Percentiles rank a stretch among this genome's conserved stretches.
Conservation (phyloP, 1,140 invertebrate genomes). For the Liolophura sinensis region DNA sequence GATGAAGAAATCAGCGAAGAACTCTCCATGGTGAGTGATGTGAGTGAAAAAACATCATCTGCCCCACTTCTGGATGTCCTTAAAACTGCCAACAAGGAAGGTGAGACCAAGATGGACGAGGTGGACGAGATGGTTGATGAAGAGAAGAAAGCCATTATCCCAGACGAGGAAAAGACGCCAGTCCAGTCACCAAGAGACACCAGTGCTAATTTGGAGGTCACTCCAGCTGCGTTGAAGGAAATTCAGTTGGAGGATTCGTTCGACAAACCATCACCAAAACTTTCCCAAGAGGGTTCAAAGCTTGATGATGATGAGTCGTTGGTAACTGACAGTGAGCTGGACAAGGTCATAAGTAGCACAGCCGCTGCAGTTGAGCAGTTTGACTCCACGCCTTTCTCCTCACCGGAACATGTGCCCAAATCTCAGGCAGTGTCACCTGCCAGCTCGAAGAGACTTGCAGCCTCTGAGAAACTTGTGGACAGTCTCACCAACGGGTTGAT, state of each 20-base stretch:
- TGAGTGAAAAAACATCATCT: neutral
- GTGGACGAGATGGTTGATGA: neutral
- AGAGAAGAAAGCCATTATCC: neutral
- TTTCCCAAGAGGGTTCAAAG: neutral
- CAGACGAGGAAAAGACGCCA: slow-evolving; percentile 38
- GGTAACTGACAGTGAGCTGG: slow-evolving; percentile 30
- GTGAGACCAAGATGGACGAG: neutral
- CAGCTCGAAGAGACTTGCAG: neutral
- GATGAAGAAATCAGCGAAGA: slow-evolving; percentile 38
- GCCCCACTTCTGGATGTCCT: too few relatives aligned
- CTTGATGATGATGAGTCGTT: slow-evolving; percentile 21
- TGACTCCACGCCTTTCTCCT: slow-evolving; percentile 12
- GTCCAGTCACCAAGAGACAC: slow-evolving; percentile 27
- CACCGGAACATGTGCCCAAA: neutral
- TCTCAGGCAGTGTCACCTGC: neutral
- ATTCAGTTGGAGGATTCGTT: neutral
- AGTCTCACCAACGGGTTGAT: slow-evolving; percentile 5
- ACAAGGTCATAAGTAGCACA: slow-evolving; percentile 29
- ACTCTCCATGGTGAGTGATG: slow-evolving; percentile 17
- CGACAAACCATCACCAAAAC: too few relatives aligned
- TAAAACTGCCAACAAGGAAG: slow-evolving; percentile 1
- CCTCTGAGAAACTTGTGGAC: neutral
- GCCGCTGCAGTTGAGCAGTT: slow-evolving; percentile 33
- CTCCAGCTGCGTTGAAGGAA: neutral
- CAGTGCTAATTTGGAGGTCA: neutral